Conservation (phyloP, 1,140 invertebrate genomes). For the Agrilus planipennis region DNA sequence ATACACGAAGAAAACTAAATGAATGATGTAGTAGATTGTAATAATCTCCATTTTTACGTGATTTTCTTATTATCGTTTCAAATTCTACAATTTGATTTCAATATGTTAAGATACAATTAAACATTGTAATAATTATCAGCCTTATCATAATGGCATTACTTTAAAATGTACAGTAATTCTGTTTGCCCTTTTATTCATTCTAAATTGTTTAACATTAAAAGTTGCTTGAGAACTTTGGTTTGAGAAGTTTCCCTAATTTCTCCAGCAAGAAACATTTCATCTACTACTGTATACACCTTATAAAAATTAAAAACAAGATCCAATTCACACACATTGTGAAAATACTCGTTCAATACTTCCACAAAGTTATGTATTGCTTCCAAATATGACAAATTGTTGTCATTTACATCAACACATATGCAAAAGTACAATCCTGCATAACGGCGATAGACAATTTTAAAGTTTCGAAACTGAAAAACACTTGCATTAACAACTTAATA, state of each 20-base stretch:
- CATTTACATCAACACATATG: slow-evolving; percentile 98
- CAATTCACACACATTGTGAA: slow-evolving; percentile 99
- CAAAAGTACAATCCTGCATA: slow-evolving; percentile 99
- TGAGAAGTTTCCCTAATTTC: slow-evolving; percentile 99
- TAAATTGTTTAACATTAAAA: slow-evolving; percentile 93
- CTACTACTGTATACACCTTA: slow-evolving; percentile 99
- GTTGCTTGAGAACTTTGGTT: slow-evolving; percentile 98
- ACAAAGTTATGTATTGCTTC: slow-evolving; percentile 99
- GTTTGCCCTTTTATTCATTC: too few species aligned
- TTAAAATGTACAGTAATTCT: too few species aligned
- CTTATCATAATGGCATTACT: too few species aligned
- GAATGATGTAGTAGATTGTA: too few species aligned
- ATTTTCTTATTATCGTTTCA: too few species aligned
- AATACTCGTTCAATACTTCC: slow-evolving; percentile 99
- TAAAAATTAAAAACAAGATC: slow-evolving; percentile 99
- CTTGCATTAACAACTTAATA: slow-evolving; percentile 1
- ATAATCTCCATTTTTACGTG: too few species aligned
- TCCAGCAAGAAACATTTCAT: slow-evolving; percentile 99
- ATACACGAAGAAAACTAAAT: too few species aligned
- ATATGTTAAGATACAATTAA: too few species aligned
- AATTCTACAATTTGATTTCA: too few species aligned
- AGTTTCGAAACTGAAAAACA: slow-evolving; percentile 89
- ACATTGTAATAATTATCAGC: too few species aligned
- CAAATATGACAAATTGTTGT: slow-evolving; percentile 97
- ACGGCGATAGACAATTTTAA: slow-evolving; percentile 97